phyloP scores from a whole-genome alignment of 2,797 vertebrate genomes.

The Acanthopagrus latus region DNA sequence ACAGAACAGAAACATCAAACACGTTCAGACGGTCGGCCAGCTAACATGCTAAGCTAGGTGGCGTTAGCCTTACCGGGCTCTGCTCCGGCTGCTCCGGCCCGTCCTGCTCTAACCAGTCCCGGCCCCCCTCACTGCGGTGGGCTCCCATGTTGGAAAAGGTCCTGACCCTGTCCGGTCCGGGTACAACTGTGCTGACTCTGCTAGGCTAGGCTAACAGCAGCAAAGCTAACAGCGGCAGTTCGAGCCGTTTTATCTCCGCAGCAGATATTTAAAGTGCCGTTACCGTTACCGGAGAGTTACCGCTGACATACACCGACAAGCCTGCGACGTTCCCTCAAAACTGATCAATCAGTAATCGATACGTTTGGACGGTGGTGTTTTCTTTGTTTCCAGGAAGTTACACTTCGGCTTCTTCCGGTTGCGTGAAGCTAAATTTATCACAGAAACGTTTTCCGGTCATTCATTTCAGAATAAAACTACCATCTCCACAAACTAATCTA shows the following conservation, averaged over 20 bases:
- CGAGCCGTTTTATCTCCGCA: rapidly evolving
- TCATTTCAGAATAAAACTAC: slow-evolving; percentile 48
- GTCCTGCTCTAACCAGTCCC: slow-evolving; percentile 83
- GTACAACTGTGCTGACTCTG: background rate
- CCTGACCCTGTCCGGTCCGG: background rate
- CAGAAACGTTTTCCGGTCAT: background rate
- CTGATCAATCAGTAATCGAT: background rate
- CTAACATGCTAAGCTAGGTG: slow-evolving; percentile 7
- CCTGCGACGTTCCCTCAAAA: background rate
- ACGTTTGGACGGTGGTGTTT: background rate
- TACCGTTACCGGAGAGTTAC: background rate
- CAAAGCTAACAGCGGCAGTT: background rate
- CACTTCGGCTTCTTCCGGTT: background rate
- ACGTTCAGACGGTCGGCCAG: background rate
- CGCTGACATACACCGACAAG: background rate
- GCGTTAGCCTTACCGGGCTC: slow-evolving; percentile 59
- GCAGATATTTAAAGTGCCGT: background rate
- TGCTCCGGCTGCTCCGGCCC: slow-evolving; percentile 72
- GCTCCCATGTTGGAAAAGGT: slow-evolving; percentile 79
- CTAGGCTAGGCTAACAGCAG: slow-evolving; percentile 17
- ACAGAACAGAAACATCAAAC: too few species aligned
- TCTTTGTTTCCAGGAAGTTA: slow-evolving; percentile 39
- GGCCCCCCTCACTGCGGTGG: slow-evolving; percentile 83
- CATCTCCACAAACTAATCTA: background rate
- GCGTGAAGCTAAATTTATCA: background rate